Conservation (phyloP, 2,113 vertebrate species). For the Pyxicephalus adspersus region DNA sequence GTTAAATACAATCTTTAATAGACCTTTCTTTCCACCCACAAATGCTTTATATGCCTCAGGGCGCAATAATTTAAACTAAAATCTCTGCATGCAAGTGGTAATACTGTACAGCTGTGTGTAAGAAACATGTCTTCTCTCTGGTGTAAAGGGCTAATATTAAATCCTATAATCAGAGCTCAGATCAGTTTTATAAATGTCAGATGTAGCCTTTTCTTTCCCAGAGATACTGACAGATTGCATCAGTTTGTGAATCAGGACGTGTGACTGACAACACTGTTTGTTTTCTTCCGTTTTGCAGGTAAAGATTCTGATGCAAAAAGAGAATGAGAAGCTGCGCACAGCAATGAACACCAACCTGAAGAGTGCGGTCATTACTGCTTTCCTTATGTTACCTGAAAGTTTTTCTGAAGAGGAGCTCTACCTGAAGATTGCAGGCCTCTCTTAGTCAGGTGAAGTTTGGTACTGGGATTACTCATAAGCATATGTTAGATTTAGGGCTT, state of each 20-base stretch:
- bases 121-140: not conserved
- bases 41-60: not conserved
- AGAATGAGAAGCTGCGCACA: conserved; percentile 76
- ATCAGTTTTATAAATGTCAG: conserved; percentile 8
- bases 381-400: conserved; percentile 94
- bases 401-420: conserved; percentile 93
- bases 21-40: not conserved
- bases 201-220: not conserved
- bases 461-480: too few relatives aligned
- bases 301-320: conserved; percentile 84
- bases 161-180: not conserved
- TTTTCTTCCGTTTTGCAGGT: conserved; percentile 75
- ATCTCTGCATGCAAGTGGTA: not conserved
- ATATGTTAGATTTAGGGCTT: too few relatives aligned
- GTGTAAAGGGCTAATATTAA: not conserved
- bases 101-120: not conserved
- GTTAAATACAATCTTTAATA: not conserved
- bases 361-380: conserved; percentile 88
- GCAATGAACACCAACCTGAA: conserved; percentile 87
- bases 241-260: not conserved
- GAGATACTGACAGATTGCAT: not conserved
- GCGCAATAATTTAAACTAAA: not conserved
- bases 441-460: conserved; percentile 81
- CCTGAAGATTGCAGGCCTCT: conserved; percentile 88
- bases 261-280: not conserved